phyloP scores from a whole-genome alignment of 35 echinoderm and acorn worm species.

The Strongylocentrotus purpuratus region DNA sequence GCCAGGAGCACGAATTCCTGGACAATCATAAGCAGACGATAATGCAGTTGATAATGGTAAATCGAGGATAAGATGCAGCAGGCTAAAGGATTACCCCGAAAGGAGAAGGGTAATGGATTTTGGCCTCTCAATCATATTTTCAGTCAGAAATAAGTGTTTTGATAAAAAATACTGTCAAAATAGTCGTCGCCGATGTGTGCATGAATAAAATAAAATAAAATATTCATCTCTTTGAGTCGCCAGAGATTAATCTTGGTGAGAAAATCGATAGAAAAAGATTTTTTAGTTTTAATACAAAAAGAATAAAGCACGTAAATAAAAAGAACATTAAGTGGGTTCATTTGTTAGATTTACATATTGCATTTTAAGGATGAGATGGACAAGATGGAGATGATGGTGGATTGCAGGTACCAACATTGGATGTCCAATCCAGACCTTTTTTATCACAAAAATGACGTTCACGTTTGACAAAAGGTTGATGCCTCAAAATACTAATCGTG shows the following conservation, averaged over 20 bases:
- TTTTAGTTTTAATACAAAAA: background rate
- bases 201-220: background rate
- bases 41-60: background rate
- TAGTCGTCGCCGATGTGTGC: background rate
- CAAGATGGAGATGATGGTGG: no score
- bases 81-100: background rate
- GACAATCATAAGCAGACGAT: background rate
- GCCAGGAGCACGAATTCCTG: background rate
- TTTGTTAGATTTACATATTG: no score
- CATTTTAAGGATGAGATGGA: no score
- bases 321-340: no score
- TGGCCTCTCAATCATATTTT: background rate
- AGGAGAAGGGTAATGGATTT: background rate
- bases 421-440: no score
- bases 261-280: background rate
- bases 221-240: background rate
- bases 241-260: background rate
- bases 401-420: no score
- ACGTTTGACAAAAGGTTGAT: no score
- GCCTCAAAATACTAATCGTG: no score
- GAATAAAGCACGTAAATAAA: no score
- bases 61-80: background rate
- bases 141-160: background rate
- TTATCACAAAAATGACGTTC: no score
- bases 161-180: background rate